Percentiles rank a stretch among this genome's conserved stretches.
phyloP scores from a whole-genome alignment of 2,113 vertebrate genomes.

The Nestor notabilis region DNA sequence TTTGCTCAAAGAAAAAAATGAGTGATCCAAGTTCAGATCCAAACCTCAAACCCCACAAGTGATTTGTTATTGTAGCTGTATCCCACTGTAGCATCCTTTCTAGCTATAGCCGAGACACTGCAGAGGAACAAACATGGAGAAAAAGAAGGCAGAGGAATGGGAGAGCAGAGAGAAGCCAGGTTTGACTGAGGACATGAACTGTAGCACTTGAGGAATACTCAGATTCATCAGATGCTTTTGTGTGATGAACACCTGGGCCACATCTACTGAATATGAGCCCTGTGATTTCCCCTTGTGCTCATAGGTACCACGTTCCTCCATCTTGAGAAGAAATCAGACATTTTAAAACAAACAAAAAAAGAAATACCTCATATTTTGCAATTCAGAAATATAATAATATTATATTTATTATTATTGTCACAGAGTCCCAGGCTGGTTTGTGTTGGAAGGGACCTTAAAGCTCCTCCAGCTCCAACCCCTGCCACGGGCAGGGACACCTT shows the following conservation, averaged over 20 bases:
- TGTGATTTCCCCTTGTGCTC: neutral
- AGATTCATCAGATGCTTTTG: neutral
- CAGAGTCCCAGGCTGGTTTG: neutral
- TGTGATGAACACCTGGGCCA: neutral
- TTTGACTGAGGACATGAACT: neutral
- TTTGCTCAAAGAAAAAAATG: neutral
- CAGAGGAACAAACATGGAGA: neutral
- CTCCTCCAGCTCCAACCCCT: neutral
- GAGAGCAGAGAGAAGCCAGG: neutral
- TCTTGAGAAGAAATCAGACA: neutral
- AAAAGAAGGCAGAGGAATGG: neutral
- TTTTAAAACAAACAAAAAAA: neutral
- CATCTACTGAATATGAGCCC: fast-evolving
- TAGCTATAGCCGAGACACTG: neutral
- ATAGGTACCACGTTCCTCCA: neutral
- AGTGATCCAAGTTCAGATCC: neutral
- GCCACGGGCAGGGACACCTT: neutral
- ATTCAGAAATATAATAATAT: neutral
- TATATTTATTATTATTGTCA: neutral
- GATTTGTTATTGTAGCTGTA: neutral
- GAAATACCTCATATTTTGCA: neutral
- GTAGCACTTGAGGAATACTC: neutral
- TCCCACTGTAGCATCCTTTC: neutral
- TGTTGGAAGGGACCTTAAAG: neutral
- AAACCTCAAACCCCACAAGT: neutral